Percentiles rank a stretch among this genome's conserved stretches.
Conservation (phyloP, 37 sponge, comb jelly and placozoan genomes). For the Theonella swinhoei region DNA sequence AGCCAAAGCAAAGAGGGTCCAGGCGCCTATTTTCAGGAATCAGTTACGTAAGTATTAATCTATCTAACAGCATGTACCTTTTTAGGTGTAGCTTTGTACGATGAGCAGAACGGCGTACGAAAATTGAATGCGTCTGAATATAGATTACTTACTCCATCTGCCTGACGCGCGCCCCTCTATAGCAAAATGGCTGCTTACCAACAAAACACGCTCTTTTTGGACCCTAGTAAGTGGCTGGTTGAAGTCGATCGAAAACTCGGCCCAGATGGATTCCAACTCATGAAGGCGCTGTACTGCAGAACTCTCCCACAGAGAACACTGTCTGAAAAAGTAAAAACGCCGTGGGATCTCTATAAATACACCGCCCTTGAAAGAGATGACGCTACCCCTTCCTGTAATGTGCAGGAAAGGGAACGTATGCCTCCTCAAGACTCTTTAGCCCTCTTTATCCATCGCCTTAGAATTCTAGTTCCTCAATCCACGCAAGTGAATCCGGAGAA, state of each 20-base stretch:
- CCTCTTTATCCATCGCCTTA: not conserved
- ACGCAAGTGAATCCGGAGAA: too few species aligned
- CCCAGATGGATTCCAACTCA: not conserved
- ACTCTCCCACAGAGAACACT: not conserved
- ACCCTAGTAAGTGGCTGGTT: not conserved
- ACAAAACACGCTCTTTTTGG: too few species aligned
- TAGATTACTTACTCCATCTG: too few species aligned
- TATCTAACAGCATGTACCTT: too few species aligned
- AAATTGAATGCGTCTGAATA: too few species aligned
- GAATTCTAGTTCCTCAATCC: not conserved
- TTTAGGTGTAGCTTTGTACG: too few species aligned
- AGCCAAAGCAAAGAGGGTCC: too few species aligned
- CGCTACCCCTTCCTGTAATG: not conserved
- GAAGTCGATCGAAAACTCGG: not conserved
- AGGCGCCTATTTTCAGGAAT: too few species aligned
- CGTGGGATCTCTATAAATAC: not conserved
- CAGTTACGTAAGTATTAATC: too few species aligned
- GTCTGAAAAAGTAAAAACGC: not conserved
- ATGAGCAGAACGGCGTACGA: too few species aligned
- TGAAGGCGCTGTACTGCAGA: not conserved
- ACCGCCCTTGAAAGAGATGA: not conserved
- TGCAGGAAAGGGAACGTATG: not conserved
- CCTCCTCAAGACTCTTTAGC: not conserved
- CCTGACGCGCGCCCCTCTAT: too few species aligned
- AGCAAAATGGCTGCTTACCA: too few species aligned